Evolutionary conservation across 2,888 invertebrate species (phyloP).

Genomic region (Pheosia gnoma): DNA sequence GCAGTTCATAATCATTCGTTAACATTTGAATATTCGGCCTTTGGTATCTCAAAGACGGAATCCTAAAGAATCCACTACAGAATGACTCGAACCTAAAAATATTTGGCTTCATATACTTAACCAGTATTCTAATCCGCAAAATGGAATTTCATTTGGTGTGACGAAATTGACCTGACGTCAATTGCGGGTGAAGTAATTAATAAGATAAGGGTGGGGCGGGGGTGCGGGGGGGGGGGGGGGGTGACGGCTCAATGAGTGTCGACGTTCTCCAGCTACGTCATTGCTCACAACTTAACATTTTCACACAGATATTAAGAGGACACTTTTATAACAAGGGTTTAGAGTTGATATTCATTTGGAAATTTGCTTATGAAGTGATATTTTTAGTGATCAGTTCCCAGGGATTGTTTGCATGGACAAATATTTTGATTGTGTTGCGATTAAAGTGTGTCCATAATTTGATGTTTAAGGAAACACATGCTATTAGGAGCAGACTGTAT

Average conservation of each 20-base stretch:
- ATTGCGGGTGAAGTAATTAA: conserved; percentile 44
- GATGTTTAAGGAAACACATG: neutral
- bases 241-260: conserved; percentile 54
- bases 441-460: neutral
- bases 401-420: conserved; percentile 26
- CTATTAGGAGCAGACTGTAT: no score
- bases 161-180: conserved; percentile 59
- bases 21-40: no score
- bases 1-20: no score
- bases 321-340: conserved; percentile 6
- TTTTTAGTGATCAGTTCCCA: conserved; percentile 23
- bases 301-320: neutral
- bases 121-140: conserved; percentile 26
- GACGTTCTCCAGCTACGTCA: conserved; percentile 49
- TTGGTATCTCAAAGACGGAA: no score
- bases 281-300: conserved; percentile 12
- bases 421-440: conserved; percentile 26
- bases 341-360: conserved; percentile 18
- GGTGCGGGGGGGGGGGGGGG: conserved; percentile 36
- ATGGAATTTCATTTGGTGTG: conserved; percentile 41
- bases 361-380: conserved; percentile 25
- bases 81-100: neutral
- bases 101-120: neutral
- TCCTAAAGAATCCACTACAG: conserved; percentile 13
- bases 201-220: conserved; percentile 39